Evolutionary conservation across 2,888 invertebrate genomes (phyloP).

Genomic region (Lamellibrachia columna): DNA sequence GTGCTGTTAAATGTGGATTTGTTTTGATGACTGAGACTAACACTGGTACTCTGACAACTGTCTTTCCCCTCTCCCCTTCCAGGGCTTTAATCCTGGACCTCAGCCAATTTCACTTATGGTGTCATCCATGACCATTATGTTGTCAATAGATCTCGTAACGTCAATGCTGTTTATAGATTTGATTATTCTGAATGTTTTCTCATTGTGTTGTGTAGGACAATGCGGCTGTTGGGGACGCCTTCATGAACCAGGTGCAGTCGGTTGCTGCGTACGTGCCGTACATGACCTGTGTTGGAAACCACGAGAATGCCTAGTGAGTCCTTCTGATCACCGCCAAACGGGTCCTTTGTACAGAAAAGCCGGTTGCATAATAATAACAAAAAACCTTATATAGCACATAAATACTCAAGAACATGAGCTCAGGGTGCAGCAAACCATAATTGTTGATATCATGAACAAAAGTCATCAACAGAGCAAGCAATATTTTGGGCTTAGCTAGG

Average conservation of each 20-base stretch:
- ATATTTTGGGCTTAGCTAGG: too few relatives aligned
- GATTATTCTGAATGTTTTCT: neutral
- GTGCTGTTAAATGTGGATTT: too few relatives aligned
- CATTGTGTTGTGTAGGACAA: slow-evolving; percentile 69
- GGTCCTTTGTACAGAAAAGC: neutral
- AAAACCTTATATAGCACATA: neutral
- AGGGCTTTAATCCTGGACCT: too few relatives aligned
- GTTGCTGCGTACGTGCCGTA: slow-evolving; percentile 91
- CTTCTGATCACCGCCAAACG: slow-evolving; percentile 54
- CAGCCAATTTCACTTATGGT: neutral
- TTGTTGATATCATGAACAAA: too few relatives aligned
- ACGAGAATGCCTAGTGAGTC: slow-evolving; percentile 82
- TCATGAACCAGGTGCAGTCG: slow-evolving; percentile 90
- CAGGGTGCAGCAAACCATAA: too few relatives aligned
- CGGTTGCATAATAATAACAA: neutral
- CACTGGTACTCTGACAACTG: too few relatives aligned
- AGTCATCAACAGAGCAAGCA: too few relatives aligned
- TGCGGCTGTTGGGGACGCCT: slow-evolving; percentile 86
- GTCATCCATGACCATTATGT: neutral
- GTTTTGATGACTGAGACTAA: too few relatives aligned
- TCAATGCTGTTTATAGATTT: neutral
- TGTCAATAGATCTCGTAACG: neutral
- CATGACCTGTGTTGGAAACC: slow-evolving; percentile 84
- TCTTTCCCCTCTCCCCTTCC: too few relatives aligned
- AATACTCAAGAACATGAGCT: too few relatives aligned